Evolutionary conservation across 2,797 vertebrate genomes (phyloP).

Genomic region (Danio aesculapii): DNA sequence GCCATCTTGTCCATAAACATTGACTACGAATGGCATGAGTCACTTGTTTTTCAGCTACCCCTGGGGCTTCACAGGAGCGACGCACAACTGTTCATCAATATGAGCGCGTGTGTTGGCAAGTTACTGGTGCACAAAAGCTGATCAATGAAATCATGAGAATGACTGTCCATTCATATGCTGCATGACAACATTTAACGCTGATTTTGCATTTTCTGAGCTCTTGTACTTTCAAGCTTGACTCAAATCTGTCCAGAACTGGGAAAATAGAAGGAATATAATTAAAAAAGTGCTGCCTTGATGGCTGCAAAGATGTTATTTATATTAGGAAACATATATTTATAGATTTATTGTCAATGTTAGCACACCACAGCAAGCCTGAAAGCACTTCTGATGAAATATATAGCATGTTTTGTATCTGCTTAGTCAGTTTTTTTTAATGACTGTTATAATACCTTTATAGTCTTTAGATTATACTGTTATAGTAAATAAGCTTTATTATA

Average conservation of each 20-base stretch:
- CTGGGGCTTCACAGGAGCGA: slow-evolving; percentile 35
- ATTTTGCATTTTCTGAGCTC: not conserved
- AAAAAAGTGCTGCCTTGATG: no score
- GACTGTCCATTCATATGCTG: not conserved
- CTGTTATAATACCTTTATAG: no score
- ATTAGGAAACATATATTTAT: no score
- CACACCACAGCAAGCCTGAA: no score
- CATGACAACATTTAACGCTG: not conserved
- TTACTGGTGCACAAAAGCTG: slow-evolving; percentile 12
- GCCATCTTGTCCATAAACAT: slow-evolving; percentile 48
- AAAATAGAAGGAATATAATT: not conserved
- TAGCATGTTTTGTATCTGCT: no score
- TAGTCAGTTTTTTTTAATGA: no score
- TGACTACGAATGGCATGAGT: slow-evolving; percentile 48
- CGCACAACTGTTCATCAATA: slow-evolving; percentile 37
- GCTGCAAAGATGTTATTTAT: no score
- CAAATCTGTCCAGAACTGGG: not conserved
- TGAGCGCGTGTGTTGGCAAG: slow-evolving; percentile 3
- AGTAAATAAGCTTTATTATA: no score
- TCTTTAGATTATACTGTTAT: no score
- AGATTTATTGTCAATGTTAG: no score
- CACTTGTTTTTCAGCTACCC: slow-evolving; percentile 43
- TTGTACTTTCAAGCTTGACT: not conserved
- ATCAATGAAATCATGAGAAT: slow-evolving; percentile 24
- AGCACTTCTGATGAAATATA: no score